phyloP scores from a whole-genome alignment of 2,888 invertebrate genomes.

The Trachelus troglodyta region DNA sequence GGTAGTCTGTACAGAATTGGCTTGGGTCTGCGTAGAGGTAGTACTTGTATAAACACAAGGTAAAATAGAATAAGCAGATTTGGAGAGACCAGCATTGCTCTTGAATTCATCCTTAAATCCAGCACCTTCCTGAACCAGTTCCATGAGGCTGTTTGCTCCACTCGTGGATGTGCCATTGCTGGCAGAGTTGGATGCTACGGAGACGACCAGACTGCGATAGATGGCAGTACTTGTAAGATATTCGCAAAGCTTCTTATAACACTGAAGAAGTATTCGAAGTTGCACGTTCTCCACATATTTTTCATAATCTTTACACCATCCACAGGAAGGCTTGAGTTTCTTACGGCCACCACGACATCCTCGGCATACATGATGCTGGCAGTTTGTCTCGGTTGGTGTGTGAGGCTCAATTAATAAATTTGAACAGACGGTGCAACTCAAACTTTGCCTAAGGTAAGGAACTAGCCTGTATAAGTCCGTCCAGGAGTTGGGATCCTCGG shows the following conservation, averaged over 20 bases:
- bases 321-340: slow-evolving; percentile 85
- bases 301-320: slow-evolving; percentile 86
- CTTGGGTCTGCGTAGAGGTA: slow-evolving; percentile 68
- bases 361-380: slow-evolving; percentile 91
- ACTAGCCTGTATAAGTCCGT: slow-evolving; percentile 85
- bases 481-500: slow-evolving; percentile 79
- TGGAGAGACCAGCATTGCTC: slow-evolving; percentile 78
- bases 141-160: slow-evolving; percentile 74
- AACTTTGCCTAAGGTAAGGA: slow-evolving; percentile 85
- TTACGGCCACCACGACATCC: slow-evolving; percentile 87
- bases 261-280: slow-evolving; percentile 83
- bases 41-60: slow-evolving; percentile 80
- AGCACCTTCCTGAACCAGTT: slow-evolving; percentile 84
- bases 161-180: slow-evolving; percentile 66
- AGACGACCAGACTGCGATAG: slow-evolving; percentile 71
- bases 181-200: slow-evolving; percentile 69
- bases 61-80: slow-evolving; percentile 79
- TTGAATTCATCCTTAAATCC: slow-evolving; percentile 82
- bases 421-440: slow-evolving; percentile 91
- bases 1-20: slow-evolving; percentile 44
- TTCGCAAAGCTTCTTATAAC: slow-evolving; percentile 90
- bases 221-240: slow-evolving; percentile 81
- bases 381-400: slow-evolving; percentile 80
- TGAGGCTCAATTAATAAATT: slow-evolving; percentile 85
- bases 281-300: slow-evolving; percentile 86